Evolutionary conservation across 2,113 vertebrate species (phyloP), one percentile per base, ranked within the genome.

Genomic region (Oostethus manadensis): DNA sequence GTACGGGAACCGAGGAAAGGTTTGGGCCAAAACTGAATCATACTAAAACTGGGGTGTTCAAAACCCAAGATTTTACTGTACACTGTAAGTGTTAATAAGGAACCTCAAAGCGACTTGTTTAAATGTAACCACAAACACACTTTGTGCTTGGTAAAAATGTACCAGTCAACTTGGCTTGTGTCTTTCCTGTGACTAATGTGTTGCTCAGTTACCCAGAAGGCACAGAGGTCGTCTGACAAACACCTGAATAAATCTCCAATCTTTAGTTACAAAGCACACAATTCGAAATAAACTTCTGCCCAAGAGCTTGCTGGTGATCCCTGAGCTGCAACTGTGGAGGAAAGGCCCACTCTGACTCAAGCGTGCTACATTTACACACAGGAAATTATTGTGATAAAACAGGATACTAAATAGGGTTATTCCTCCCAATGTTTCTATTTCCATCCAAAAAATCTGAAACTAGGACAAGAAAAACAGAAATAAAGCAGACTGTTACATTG

Each of bases 391-490:
- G 20, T 67, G 67, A 73, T 58, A 22, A 65, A 62, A 58, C 51
- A 58, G 44, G n/a, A 62, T 58, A 66, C 57, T 78, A 76, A 68
- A 65, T 57, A 53, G 57, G 46, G 62, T 66, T 68, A 58, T 35
- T 44, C 56, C 54, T 67, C 58, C 54, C 51, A 59, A 64, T 75
- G 58, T 78, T 70, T 70, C 72, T 66, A 70, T 72, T 79, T 80
- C 62, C 43, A 16, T 70, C 14, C 70, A 59, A 50, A 60, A 63
- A 42, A 21, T 20, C 8, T 18, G 29, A 76, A 84, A 73, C 54
- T 79, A 70, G 84, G 84, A 65, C 78, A 80, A 40, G 55, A 74
- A 68, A 75, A 60, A 45, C 66, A 68, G 40, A 81, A 81, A 75
- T 78, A 81, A 80, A 73, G 67, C 82, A 80, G 70, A 60, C 56